Conservation (phyloP, 2,797 vertebrate genomes). For the Chanos chanos region DNA sequence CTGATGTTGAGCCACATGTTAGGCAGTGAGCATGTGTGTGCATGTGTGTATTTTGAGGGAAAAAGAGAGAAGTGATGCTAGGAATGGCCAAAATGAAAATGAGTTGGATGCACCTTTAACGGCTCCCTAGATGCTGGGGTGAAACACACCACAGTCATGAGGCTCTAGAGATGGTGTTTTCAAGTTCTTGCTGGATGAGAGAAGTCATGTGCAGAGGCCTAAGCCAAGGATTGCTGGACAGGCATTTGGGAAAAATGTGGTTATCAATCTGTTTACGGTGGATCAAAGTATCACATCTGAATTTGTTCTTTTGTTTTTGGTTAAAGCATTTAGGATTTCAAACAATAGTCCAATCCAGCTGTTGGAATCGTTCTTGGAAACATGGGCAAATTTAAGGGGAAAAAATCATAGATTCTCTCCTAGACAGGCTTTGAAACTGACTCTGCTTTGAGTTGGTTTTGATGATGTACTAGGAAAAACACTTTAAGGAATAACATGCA, state of each 20-base stretch:
- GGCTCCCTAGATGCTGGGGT: slow-evolving; percentile 16
- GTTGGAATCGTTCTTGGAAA: slow-evolving; percentile 53
- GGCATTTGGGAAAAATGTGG: slow-evolving; percentile 46
- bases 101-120: too few relatives aligned
- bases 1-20: too few relatives aligned
- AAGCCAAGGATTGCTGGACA: slow-evolving; percentile 43
- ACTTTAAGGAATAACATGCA: too few relatives aligned
- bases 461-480: too few relatives aligned
- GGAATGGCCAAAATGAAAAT: too few relatives aligned
- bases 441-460: too few relatives aligned
- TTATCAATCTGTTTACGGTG: slow-evolving; percentile 44
- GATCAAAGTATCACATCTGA: slow-evolving; percentile 44
- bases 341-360: slow-evolving; percentile 48
- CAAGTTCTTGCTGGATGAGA: neutral
- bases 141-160: neutral
- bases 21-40: too few relatives aligned
- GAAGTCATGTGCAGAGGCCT: slow-evolving; percentile 30
- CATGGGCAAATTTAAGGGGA: slow-evolving; percentile 27
- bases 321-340: slow-evolving; percentile 39
- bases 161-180: neutral
- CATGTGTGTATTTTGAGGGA: too few relatives aligned
- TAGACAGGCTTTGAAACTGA: too few relatives aligned
- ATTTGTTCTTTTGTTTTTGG: slow-evolving; percentile 51
- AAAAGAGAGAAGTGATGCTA: too few relatives aligned
- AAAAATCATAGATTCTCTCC: too few relatives aligned